These are phyloP conservation scores for Craniophora ligustri DNA, from an alignment of 2,888 invertebrate genomes.

Conservation along the genomic window DNA sequence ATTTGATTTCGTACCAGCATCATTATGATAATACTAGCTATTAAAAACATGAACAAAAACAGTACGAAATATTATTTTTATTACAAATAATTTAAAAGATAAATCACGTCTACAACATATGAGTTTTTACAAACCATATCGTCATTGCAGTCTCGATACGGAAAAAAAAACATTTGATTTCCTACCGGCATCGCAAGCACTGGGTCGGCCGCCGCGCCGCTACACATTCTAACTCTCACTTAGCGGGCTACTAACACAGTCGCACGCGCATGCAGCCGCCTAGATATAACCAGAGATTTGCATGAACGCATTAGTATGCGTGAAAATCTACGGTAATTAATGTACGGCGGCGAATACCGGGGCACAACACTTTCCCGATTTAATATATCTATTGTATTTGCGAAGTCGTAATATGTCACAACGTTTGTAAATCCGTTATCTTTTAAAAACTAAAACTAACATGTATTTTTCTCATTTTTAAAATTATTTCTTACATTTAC, in stretches of 20 bases:
- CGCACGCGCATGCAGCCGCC: conserved; percentile 60
- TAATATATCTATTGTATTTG: conserved; percentile 5
- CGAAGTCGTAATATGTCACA: neutral
- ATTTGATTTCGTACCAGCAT: too few relatives aligned
- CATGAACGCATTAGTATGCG: conserved; percentile 51
- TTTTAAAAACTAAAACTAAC: neutral
- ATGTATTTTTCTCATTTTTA: too few relatives aligned
- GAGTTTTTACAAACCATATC: conserved; percentile 5
- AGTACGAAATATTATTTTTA: too few relatives aligned
- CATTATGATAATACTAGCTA: too few relatives aligned
- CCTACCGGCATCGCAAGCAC: conserved; percentile 54
- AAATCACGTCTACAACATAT: too few relatives aligned
- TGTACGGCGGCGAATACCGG: conserved; percentile 56
- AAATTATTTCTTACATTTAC: too few relatives aligned
- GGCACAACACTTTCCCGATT: conserved; percentile 51
- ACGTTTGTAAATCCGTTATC: neutral
- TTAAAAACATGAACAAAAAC: too few relatives aligned
- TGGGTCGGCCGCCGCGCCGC: conserved; percentile 53
- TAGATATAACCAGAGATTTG: conserved; percentile 53
- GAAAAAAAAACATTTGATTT: conserved; percentile 26
- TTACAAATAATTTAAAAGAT: too few relatives aligned
- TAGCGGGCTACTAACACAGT: conserved; percentile 70
- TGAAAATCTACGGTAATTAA: conserved; percentile 61
- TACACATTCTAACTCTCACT: conserved; percentile 83
- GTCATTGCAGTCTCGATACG: conserved; percentile 15